phyloP scores from a whole-genome alignment of 2,888 invertebrate species.

The Agelastica alni region DNA sequence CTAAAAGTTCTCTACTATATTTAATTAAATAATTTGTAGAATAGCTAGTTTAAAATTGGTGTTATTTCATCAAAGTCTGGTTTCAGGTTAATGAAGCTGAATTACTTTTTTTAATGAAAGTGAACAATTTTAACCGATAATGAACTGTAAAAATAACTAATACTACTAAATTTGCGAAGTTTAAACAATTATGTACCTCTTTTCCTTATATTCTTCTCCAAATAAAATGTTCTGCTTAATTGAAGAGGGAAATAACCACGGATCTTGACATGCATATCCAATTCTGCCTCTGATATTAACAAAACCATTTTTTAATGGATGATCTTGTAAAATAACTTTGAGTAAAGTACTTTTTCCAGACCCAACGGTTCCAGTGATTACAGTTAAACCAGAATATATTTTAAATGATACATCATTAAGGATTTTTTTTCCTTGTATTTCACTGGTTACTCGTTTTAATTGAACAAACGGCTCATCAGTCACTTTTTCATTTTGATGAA shows the following conservation, averaged over 20 bases:
- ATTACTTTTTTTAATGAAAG: no score
- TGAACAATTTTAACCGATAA: no score
- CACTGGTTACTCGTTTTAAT: slow-evolving; percentile 36
- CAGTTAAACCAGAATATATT: slow-evolving; percentile 51
- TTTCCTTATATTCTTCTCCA: slow-evolving; percentile 27
- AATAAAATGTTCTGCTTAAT: slow-evolving; percentile 73
- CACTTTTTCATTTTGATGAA: slow-evolving; percentile 25
- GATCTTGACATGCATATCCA: slow-evolving; percentile 65
- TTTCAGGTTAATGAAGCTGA: no score
- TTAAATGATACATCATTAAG: slow-evolving; percentile 51
- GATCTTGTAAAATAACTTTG: slow-evolving; percentile 55
- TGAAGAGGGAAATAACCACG: slow-evolving; percentile 64
- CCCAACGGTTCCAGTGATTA: slow-evolving; percentile 68
- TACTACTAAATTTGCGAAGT: no score
- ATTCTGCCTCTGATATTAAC: slow-evolving; percentile 58
- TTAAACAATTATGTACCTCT: slow-evolving; percentile 20
- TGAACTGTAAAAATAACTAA: no score
- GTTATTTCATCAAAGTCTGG: no score
- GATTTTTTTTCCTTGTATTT: slow-evolving; percentile 45
- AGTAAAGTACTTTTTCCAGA: slow-evolving; percentile 63
- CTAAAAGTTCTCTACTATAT: no score
- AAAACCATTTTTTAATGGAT: slow-evolving; percentile 51
- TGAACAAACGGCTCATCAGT: slow-evolving; percentile 38
- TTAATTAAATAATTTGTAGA: no score
- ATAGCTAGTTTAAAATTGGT: no score